phyloP scores from a whole-genome alignment of 1,140 invertebrate species.

The Camponotus floridanus region DNA sequence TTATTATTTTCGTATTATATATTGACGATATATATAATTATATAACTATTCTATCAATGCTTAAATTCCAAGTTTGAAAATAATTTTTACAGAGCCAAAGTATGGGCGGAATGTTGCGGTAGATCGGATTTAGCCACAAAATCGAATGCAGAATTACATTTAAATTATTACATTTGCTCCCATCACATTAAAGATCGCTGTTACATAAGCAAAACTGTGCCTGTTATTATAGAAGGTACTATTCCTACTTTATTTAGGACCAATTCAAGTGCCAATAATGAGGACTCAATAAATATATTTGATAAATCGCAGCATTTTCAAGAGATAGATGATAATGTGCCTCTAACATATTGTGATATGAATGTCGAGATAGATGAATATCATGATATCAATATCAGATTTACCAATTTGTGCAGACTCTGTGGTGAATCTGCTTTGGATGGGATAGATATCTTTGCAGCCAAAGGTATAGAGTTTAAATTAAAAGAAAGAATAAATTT shows the following conservation, averaged over 20 bases:
- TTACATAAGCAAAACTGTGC: constrained; percentile 73
- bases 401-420: constrained; percentile 70
- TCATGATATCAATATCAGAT: constrained; percentile 56
- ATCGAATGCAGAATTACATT: constrained; percentile 73
- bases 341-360: constrained; percentile 59
- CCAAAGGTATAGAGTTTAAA: constrained; percentile 66
- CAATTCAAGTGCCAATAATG: neutral
- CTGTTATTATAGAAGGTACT: constrained; percentile 68
- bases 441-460: constrained; percentile 76
- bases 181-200: constrained; percentile 75
- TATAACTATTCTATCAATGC: neutral
- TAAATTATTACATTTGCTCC: constrained; percentile 76
- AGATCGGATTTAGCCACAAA: constrained; percentile 72
- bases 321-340: constrained; percentile 32
- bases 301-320: constrained; percentile 21
- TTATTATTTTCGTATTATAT: neutral
- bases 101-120: constrained; percentile 75
- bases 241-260: constrained; percentile 71
- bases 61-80: constrained; percentile 1
- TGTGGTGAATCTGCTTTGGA: constrained; percentile 69
- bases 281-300: constrained; percentile 37
- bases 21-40: constrained; percentile 1
- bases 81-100: constrained; percentile 66
- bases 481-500: constrained; percentile 78
- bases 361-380: constrained; percentile 62